Percentiles rank a stretch among this genome's conserved stretches.
These are phyloP conservation scores for Nephila pilipes DNA, from an alignment of 1,140 invertebrate genomes.

Conservation along the genomic window DNA sequence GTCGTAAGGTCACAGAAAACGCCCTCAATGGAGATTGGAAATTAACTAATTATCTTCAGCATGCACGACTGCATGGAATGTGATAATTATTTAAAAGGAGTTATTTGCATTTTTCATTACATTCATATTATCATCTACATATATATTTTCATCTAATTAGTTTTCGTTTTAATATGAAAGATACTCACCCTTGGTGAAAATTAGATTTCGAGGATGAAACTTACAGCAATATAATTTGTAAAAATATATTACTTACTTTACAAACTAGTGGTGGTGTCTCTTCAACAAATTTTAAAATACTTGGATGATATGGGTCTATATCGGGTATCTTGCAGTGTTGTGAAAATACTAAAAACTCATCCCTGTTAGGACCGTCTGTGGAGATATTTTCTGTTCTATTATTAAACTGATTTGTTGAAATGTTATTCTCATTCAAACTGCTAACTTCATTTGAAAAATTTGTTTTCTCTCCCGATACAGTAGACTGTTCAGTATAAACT, in stretches of 20 bases:
- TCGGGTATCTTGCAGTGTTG: constrained; percentile 68
- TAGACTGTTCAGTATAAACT: not conserved
- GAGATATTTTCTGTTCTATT: not conserved
- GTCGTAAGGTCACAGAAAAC: too few relatives aligned
- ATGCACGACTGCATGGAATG: too few relatives aligned
- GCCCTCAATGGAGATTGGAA: too few relatives aligned
- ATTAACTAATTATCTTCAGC: too few relatives aligned
- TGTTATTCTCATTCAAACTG: not conserved
- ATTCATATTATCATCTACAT: too few relatives aligned
- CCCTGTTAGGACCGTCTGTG: not conserved
- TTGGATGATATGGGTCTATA: constrained; percentile 70
- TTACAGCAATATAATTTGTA: not conserved
- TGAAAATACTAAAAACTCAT: constrained; percentile 64
- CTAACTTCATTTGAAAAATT: not conserved
- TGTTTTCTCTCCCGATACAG: not conserved
- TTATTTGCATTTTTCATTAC: too few relatives aligned
- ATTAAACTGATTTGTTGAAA: not conserved
- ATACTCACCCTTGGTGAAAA: too few relatives aligned
- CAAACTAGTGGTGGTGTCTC: constrained; percentile 36
- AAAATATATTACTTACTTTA: constrained; percentile 16
- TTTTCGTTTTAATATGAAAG: too few relatives aligned
- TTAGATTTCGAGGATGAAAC: too few relatives aligned
- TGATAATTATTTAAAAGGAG: too few relatives aligned
- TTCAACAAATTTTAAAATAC: constrained; percentile 45
- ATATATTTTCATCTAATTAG: too few relatives aligned